Base-by-base conservation (phyloP, 2,888 invertebrate genomes). In the Eurois occulta region DNA sequence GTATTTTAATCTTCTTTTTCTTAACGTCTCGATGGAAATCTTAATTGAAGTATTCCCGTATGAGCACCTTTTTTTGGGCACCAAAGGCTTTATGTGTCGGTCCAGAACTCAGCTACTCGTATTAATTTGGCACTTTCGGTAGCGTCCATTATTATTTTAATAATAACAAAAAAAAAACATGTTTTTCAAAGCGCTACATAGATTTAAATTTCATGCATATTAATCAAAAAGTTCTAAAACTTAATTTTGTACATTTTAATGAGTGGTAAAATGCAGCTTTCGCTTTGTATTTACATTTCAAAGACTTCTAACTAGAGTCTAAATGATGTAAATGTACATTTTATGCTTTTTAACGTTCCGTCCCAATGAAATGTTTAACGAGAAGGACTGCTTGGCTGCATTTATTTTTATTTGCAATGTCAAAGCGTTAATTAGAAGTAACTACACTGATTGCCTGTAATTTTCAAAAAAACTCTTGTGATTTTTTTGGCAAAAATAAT, bases 221-320 rank as follows among this genome's bases (percentile, higher is more conserved):
- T 52, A 32, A 35, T 43, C 21, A 13, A 32, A 62, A 75, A 13
- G 0, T 41, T n/a, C 13, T 11, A 13, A 52, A 81, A 43, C 1
- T 48, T 6, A 16, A 48, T 66, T 41, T 62, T 62, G 10, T 46
- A 64, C 5, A 68, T 81, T 81, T 65, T 21, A 60, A 82, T 48
- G 35, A 43, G 24, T 0, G 41, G 24, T 48, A 65, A 83, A 69
- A 58, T 83, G 64, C 55, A 69, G 68, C 13, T 35, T 78, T 69
- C 55, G 4, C 18, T 16, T 13, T 48, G 38, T 55, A 77, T 83
- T 83, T 77, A 58, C 78, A 83, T 69, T 58, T 78, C 64, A 83
- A 83, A 83, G 77, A 46, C n/a, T 55, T 46, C 11, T 38, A 82
- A 77, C 55, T 38, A 24, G 52, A 24, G n/a, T 55, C 24, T 35